A percentile compares a stretch with the other conserved stretches of the same genome.
Evolutionary conservation across 2,113 vertebrate genomes (phyloP).

Genomic region (Nymphicus hollandicus): DNA sequence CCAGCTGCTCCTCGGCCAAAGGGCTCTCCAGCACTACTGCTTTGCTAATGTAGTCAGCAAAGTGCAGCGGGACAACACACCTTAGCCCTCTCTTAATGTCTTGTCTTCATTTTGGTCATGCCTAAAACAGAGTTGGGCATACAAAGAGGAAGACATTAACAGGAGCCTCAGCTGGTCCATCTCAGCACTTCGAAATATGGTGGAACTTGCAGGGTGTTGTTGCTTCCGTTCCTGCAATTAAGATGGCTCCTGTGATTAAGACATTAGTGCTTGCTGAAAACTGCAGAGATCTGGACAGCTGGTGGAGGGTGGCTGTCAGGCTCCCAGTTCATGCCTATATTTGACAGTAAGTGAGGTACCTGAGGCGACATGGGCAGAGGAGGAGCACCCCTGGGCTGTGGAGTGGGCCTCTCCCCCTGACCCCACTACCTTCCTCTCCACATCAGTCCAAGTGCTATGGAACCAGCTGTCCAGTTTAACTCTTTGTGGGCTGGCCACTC

Average conservation of each 20-base stretch:
- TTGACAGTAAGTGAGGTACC: background rate
- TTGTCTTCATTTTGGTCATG: background rate
- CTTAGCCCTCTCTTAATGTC: rapidly evolving
- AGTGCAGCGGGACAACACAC: rapidly evolving
- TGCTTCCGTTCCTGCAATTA: background rate
- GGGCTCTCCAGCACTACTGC: background rate
- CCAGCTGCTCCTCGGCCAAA: background rate
- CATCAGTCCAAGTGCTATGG: rapidly evolving
- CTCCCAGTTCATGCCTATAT: background rate
- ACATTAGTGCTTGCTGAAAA: background rate
- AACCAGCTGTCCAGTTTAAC: rapidly evolving
- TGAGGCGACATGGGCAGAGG: rapidly evolving
- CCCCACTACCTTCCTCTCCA: background rate
- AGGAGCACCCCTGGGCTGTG: background rate
- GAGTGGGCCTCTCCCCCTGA: background rate
- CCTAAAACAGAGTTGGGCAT: background rate
- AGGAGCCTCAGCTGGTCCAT: background rate
- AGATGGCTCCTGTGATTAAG: background rate
- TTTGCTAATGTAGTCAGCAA: background rate
- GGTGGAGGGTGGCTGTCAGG: background rate
- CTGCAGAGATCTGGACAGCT: background rate
- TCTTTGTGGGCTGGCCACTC: background rate
- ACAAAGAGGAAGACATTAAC: background rate
- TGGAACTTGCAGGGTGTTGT: background rate
- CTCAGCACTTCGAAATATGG: rapidly evolving